Base-by-base conservation (phyloP, 1,140 invertebrate species). In the Hypsibius dujardini region DNA sequence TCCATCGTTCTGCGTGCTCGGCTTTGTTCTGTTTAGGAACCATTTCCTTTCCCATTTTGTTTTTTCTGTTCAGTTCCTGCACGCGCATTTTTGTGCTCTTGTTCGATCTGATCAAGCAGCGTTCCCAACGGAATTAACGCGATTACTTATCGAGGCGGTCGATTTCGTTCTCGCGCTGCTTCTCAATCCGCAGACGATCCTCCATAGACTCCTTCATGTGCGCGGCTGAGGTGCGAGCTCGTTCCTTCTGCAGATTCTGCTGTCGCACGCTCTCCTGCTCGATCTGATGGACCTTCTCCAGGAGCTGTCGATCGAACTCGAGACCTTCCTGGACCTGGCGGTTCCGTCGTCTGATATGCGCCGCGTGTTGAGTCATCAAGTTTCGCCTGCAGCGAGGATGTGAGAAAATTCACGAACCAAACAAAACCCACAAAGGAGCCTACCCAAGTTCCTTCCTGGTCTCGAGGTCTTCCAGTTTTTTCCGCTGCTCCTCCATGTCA, bases 241-340 rank as follows among this genome's bases (percentile, higher is more conserved):
- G 7, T 42, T 67, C 7, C 42, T 42, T 7, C 7, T 67, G 3
- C 42, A 14, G 3, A 3, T 67, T 12, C 3, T 67, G 7, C 42
- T 42, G 12, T 67, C 42, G 7, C 7, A 67, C 7, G 7, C 12
- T 3, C 42, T 67, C 62, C 42, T 67, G 12, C 42, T 67, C 62
- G 12, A 67, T 67, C 3, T 67, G 7, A 3, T 7, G 7, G 7
- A 67, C 42, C 12, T 12, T 14, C 45, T 67, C 62, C 42, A 67
- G 42, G 7, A 67, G 3, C 3, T 67, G 7, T 67, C 62, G 7
- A 42, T 67, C 62, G 45, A 67, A 42, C 42, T 67, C 42, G 3
- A 67, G 62, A 42, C 62, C 45, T 3, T 67, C 62, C 45, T 67
- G 62, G 62, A 67, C 62, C 45, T 67, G 62, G 62, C 62, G 62